phyloP scores from a whole-genome alignment of 2,113 vertebrate species.

The Macroglossus sobrinus region DNA sequence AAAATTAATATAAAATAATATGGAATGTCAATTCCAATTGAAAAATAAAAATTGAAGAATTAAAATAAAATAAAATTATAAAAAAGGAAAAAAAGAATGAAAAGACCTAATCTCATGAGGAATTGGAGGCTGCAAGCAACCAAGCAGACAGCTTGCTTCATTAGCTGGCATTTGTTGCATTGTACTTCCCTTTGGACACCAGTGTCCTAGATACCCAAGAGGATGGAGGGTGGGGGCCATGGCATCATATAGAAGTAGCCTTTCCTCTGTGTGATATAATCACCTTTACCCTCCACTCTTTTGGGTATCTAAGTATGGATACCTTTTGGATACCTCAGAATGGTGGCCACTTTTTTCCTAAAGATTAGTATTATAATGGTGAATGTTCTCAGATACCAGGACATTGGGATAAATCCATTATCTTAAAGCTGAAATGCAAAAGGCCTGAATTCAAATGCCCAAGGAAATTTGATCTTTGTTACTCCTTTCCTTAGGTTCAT shows the following conservation, averaged over 20 bases:
- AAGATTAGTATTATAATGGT: background rate
- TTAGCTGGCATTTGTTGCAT: too few relatives aligned
- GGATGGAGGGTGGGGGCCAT: background rate
- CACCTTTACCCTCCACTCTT: background rate
- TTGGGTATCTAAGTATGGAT: background rate
- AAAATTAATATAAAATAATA: too few relatives aligned
- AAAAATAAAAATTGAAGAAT: too few relatives aligned
- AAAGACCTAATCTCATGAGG: background rate
- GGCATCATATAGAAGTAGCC: background rate
- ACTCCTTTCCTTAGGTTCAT: background rate
- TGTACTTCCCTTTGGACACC: background rate
- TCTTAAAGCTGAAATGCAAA: background rate
- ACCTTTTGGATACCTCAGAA: background rate
- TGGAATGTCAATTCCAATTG: too few relatives aligned
- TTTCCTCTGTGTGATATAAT: background rate
- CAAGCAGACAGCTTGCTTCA: background rate
- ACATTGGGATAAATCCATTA: background rate
- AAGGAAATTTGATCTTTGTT: background rate
- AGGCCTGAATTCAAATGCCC: background rate
- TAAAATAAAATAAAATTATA: too few relatives aligned
- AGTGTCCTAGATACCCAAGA: background rate
- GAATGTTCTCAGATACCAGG: background rate
- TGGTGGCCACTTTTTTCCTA: background rate
- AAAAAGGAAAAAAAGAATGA: background rate
- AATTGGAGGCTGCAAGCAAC: background rate